These are phyloP conservation scores for Miltochrista miniata DNA, from an alignment of 2,888 invertebrate genomes.

Conservation along the genomic window DNA sequence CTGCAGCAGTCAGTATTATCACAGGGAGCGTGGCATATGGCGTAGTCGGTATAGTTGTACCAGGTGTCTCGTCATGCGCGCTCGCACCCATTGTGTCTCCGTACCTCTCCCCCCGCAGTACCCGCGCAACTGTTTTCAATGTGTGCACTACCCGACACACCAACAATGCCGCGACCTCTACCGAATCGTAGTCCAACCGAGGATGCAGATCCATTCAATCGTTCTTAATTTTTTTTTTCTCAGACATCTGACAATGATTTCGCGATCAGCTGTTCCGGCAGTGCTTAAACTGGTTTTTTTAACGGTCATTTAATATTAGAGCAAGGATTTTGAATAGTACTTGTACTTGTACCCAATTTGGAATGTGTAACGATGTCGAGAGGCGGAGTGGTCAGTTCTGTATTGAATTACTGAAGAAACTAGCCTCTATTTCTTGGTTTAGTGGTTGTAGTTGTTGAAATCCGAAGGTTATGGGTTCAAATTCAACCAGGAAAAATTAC, in stretches of 20 bases:
- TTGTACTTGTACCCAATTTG: background rate
- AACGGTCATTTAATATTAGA: slow-evolving; percentile 24
- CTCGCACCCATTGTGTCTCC: slow-evolving; percentile 76
- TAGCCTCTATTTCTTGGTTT: no score
- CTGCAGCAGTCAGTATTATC: slow-evolving; percentile 30
- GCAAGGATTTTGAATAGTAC: background rate
- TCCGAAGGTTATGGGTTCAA: no score
- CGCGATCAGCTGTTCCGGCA: slow-evolving; percentile 42
- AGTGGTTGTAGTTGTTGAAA: no score
- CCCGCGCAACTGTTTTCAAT: slow-evolving; percentile 42
- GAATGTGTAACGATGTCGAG: background rate
- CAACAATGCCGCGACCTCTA: slow-evolving; percentile 61
- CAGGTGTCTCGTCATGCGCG: slow-evolving; percentile 82
- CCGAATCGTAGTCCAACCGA: slow-evolving; percentile 30
- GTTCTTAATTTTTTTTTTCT: slow-evolving; percentile 27
- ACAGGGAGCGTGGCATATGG: slow-evolving; percentile 70
- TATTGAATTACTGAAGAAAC: no score
- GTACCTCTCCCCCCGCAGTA: slow-evolving; percentile 38
- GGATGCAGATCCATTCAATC: slow-evolving; percentile 34
- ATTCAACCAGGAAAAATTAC: no score
- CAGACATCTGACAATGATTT: slow-evolving; percentile 30
- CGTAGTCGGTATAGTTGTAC: slow-evolving; percentile 74
- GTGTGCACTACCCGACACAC: slow-evolving; percentile 58
- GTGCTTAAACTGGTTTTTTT: slow-evolving; percentile 28
- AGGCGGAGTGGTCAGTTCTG: background rate